Percentiles rank a stretch among this genome's conserved stretches.
phyloP scores from a whole-genome alignment of 2,113 vertebrate species.

The Motacilla tschutschensis region DNA sequence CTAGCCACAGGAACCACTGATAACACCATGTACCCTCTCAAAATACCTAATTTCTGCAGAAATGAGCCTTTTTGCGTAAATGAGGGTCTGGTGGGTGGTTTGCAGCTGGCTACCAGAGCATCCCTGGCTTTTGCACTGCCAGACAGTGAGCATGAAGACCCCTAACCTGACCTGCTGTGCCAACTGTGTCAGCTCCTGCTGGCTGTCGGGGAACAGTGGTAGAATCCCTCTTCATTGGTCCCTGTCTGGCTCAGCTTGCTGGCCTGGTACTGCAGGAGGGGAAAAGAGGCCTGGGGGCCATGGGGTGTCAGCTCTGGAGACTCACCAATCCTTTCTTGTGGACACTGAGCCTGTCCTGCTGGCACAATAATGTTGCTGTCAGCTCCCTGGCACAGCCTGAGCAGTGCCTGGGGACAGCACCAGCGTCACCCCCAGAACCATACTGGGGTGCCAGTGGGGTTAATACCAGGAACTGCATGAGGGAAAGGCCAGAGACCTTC shows the following conservation, averaged over 20 bases:
- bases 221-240: neutral
- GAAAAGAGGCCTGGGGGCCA: too few species aligned
- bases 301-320: neutral
- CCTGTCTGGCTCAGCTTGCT: neutral
- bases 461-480: neutral
- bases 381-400: neutral
- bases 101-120: neutral
- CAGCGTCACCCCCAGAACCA: rapidly evolving
- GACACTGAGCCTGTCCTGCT: neutral
- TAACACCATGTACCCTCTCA: neutral
- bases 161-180: neutral
- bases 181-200: neutral
- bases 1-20: neutral
- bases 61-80: neutral
- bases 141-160: neutral
- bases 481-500: neutral
- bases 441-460: too few species aligned
- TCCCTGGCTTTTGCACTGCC: neutral
- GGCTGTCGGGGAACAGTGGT: rapidly evolving
- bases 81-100: neutral
- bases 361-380: neutral
- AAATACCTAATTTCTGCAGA: neutral
- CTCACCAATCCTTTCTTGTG: neutral
- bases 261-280: neutral
- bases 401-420: neutral